These are phyloP conservation scores for Macroteleia sp. DNA, from an alignment of 2,888 invertebrate genomes.

Conservation along the genomic window DNA sequence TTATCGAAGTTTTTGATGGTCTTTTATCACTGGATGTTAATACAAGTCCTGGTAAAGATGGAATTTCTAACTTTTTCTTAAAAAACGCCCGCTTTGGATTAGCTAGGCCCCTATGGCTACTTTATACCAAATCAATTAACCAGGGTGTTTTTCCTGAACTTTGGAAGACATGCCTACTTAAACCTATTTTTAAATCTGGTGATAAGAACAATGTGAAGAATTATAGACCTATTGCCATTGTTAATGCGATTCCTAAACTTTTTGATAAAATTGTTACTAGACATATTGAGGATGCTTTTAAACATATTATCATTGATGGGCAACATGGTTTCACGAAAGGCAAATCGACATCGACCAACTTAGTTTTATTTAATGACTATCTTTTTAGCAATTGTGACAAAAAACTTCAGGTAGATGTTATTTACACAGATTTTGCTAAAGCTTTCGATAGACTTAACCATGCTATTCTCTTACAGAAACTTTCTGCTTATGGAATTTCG, in stretches of 20 bases:
- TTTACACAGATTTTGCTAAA: conserved; percentile 1
- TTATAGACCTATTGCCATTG: neutral
- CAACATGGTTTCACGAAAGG: conserved; percentile 5
- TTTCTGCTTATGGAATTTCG: too few relatives aligned
- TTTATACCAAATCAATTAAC: neutral
- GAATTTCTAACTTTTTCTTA: neutral
- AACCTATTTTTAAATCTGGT: neutral
- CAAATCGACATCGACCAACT: neutral
- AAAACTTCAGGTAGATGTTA: neutral
- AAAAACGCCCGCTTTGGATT: neutral
- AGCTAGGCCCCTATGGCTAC: neutral
- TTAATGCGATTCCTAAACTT: neutral
- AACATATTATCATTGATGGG: neutral
- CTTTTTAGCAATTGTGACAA: neutral
- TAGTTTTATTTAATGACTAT: conserved; percentile 6
- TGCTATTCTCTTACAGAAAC: neutral
- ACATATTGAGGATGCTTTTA: neutral
- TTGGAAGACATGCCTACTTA: neutral
- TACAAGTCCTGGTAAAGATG: neutral
- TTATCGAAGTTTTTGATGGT: neutral
- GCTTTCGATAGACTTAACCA: neutral
- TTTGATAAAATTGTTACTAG: neutral
- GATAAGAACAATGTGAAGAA: neutral
- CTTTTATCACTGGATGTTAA: neutral
- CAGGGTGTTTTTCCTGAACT: neutral